Evolutionary conservation across 2,797 vertebrate species (phyloP).

Genomic region (Schizopygopsis pylzovi): DNA sequence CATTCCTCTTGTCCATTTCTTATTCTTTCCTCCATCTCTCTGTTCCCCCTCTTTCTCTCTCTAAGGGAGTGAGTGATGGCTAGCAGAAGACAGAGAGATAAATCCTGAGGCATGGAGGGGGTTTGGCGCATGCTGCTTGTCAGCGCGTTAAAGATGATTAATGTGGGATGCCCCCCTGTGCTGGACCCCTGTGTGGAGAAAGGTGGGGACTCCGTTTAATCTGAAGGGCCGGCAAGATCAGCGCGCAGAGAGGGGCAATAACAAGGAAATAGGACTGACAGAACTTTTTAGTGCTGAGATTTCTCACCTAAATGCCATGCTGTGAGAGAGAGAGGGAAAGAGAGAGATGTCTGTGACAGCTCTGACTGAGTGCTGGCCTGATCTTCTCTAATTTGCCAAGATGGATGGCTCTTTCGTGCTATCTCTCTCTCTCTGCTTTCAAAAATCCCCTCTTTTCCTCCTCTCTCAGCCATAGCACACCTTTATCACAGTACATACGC

Average conservation of each 20-base stretch:
- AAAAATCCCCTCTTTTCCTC: slow-evolving; percentile 71
- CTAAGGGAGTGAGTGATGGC: slow-evolving; percentile 84
- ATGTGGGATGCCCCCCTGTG: slow-evolving; percentile 89
- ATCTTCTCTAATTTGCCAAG: slow-evolving; percentile 86
- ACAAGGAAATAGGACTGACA: slow-evolving; percentile 99
- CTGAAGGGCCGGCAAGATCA: slow-evolving; percentile 78
- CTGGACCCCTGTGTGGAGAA: slow-evolving; percentile 75
- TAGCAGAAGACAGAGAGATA: slow-evolving; percentile 83
- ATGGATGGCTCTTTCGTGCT: slow-evolving; percentile 88
- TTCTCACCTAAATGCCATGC: slow-evolving; percentile 93
- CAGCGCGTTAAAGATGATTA: slow-evolving; percentile 99
- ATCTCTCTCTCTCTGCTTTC: slow-evolving; percentile 50
- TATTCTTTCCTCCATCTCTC: slow-evolving; percentile 54
- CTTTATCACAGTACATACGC: slow-evolving; percentile 56
- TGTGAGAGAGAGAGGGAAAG: slow-evolving; percentile 56
- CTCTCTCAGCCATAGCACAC: slow-evolving; percentile 49
- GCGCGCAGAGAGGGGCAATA: slow-evolving; percentile 83
- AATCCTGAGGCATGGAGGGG: slow-evolving; percentile 79
- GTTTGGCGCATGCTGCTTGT: slow-evolving; percentile 85
- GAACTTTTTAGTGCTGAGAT: slow-evolving; percentile 98
- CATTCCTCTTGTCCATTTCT: slow-evolving; percentile 35
- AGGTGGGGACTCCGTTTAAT: slow-evolving; percentile 85
- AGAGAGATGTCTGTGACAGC: slow-evolving; percentile 76
- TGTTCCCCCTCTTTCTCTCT: slow-evolving; percentile 66
- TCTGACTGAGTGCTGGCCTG: slow-evolving; percentile 89